These are phyloP conservation scores for Thrips palmi DNA, from an alignment of 1,140 invertebrate genomes.

Conservation along the genomic window DNA sequence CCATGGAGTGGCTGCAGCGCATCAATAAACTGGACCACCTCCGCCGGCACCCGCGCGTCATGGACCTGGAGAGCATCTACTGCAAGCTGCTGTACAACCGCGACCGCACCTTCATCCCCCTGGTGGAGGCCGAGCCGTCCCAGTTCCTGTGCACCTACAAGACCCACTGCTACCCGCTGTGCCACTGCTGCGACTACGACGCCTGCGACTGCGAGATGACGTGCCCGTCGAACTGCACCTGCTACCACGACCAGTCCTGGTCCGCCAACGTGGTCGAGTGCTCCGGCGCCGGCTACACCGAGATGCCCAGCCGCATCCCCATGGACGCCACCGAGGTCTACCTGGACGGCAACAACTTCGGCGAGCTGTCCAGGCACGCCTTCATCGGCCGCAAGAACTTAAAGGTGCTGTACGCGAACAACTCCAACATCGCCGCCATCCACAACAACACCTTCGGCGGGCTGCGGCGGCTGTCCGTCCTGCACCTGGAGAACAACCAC, in stretches of 20 bases:
- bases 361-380: slow-evolving; percentile 68
- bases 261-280: slow-evolving; percentile 85
- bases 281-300: slow-evolving; percentile 54
- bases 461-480: slow-evolving; percentile 48
- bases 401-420: slow-evolving; percentile 70
- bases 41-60: slow-evolving; percentile 69
- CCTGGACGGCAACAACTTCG: slow-evolving; percentile 77
- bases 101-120: slow-evolving; percentile 57
- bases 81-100: slow-evolving; percentile 75
- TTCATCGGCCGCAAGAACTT: slow-evolving; percentile 81
- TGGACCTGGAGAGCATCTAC: slow-evolving; percentile 79
- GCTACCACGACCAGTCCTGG: slow-evolving; percentile 88
- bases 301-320: slow-evolving; percentile 70
- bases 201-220: slow-evolving; percentile 92
- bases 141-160: slow-evolving; percentile 86
- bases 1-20: slow-evolving; percentile 72
- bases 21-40: slow-evolving; percentile 47
- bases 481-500: slow-evolving; percentile 73
- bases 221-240: slow-evolving; percentile 81
- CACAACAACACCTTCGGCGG: slow-evolving; percentile 84
- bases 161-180: slow-evolving; percentile 79
- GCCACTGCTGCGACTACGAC: slow-evolving; percentile 88
- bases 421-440: slow-evolving; percentile 64
- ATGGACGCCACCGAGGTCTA: slow-evolving; percentile 91
- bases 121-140: slow-evolving; percentile 64